phyloP scores from a whole-genome alignment of 2,888 invertebrate species.

The Hanleya hanleyi region DNA sequence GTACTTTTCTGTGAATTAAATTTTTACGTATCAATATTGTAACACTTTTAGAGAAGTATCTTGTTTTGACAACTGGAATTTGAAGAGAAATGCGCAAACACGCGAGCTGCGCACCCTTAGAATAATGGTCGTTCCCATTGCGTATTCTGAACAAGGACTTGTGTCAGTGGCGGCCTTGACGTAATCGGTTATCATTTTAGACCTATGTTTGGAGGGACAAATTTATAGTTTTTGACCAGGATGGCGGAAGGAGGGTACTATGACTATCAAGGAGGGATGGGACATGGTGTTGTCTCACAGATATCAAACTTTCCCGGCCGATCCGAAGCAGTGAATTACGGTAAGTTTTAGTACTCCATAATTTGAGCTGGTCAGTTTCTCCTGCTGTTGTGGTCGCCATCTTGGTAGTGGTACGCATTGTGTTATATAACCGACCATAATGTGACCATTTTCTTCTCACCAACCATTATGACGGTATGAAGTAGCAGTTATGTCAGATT shows the following conservation, averaged over 20 bases:
- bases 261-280: constrained; percentile 48
- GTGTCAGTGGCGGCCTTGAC: constrained; percentile 1
- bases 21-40: no score
- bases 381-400: neutral
- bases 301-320: constrained; percentile 35
- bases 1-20: no score
- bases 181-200: constrained; percentile 3
- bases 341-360: constrained; percentile 32
- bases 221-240: neutral
- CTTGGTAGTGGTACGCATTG: neutral
- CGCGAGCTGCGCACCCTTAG: neutral
- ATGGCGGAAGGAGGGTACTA: constrained; percentile 53
- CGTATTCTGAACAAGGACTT: constrained; percentile 8
- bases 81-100: no score
- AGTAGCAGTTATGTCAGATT: no score
- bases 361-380: neutral
- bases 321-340: constrained; percentile 33
- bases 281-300: constrained; percentile 37
- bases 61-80: no score
- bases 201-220: neutral
- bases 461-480: no score
- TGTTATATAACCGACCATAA: neutral
- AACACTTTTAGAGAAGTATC: no score
- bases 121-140: neutral
- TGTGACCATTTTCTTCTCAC: neutral